Percentiles rank a stretch among this genome's conserved stretches.
These are phyloP conservation scores for Lucilia sericata DNA, from an alignment of 1,140 invertebrate species.

Conservation along the genomic window DNA sequence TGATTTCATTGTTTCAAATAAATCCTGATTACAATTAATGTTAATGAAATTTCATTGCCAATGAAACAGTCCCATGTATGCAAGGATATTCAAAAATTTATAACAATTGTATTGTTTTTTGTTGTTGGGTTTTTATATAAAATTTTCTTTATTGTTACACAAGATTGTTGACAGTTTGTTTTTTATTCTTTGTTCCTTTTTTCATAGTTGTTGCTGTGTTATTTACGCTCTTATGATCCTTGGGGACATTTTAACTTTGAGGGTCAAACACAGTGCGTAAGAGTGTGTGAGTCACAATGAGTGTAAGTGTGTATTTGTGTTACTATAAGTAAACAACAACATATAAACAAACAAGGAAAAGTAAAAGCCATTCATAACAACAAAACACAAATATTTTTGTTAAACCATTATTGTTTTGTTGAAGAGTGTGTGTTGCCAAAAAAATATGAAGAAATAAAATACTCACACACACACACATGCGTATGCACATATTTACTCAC, in stretches of 20 bases:
- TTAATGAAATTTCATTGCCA: conserved; percentile 12
- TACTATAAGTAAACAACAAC: background rate
- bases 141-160: conserved; percentile 21
- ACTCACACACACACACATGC: background rate
- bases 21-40: background rate
- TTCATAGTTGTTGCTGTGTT: conserved; percentile 1
- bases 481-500: background rate
- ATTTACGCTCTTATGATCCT: conserved; percentile 16
- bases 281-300: background rate
- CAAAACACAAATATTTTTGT: background rate
- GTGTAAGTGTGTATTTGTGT: background rate
- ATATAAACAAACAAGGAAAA: background rate
- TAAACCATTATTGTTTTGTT: conserved; percentile 15
- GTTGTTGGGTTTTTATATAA: background rate
- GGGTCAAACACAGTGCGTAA: background rate
- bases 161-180: conserved; percentile 5
- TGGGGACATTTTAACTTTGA: conserved; percentile 18
- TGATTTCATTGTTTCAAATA: conserved; percentile 3
- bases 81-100: conserved; percentile 18
- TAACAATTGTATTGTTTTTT: background rate
- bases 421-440: background rate
- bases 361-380: conserved; percentile 4
- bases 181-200: background rate
- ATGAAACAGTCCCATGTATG: background rate
- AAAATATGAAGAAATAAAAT: background rate